Conservation (phyloP, 2,888 invertebrate species). For the Maniola hyperantus region DNA sequence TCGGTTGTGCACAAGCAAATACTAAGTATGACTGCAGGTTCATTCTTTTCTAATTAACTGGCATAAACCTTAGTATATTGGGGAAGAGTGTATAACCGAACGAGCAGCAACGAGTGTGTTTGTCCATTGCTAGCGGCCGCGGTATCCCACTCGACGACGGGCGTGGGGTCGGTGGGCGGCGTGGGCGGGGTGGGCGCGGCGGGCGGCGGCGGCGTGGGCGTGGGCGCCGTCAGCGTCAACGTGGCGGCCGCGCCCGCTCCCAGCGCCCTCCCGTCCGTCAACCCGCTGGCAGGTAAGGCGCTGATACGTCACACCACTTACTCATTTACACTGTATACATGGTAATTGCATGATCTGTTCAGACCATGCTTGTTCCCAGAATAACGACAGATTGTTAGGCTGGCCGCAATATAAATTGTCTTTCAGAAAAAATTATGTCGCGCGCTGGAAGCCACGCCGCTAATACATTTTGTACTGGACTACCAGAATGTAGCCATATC, state of each 20-base stretch:
- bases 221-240: constrained; percentile 44
- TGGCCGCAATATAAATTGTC: too few species aligned
- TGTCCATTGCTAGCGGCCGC: constrained; percentile 45
- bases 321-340: too few species aligned
- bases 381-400: too few species aligned
- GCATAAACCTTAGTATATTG: too few species aligned
- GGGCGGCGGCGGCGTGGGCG: constrained; percentile 43
- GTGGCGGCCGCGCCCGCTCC: constrained; percentile 46
- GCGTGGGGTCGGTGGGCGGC: constrained; percentile 44
- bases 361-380: too few species aligned
- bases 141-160: constrained; percentile 53
- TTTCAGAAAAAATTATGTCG: too few species aligned
- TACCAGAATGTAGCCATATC: too few species aligned
- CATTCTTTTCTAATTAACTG: background rate
- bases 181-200: constrained; percentile 40
- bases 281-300: constrained; percentile 47
- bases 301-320: background rate
- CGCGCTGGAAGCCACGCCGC: too few species aligned
- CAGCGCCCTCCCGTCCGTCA: constrained; percentile 49
- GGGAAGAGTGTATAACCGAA: background rate
- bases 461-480: too few species aligned
- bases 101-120: constrained; percentile 21
- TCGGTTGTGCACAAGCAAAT: constrained; percentile 2
- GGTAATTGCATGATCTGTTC: too few species aligned
- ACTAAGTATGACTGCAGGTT: background rate